Evolutionary conservation across 2,888 invertebrate species (phyloP).

Genomic region (Aleiodes leptofemur): DNA sequence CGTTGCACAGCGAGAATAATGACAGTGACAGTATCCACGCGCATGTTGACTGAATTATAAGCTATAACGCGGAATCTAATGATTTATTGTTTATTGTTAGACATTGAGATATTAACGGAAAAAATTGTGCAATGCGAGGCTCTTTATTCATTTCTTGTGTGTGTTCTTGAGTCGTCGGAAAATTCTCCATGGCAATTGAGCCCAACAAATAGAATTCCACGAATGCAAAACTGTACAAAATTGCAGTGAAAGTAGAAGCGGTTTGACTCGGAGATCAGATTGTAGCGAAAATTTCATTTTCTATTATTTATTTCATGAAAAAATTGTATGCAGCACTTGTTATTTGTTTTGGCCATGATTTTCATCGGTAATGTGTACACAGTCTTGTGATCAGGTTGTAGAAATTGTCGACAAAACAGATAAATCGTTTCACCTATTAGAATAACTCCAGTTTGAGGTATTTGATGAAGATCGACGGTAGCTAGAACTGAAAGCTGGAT

Average conservation of each 20-base stretch:
- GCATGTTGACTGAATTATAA: slow-evolving; percentile 24
- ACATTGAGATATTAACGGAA: background rate
- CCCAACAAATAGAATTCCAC: background rate
- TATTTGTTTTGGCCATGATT: slow-evolving; percentile 5
- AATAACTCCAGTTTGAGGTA: slow-evolving; percentile 5
- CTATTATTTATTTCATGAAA: background rate
- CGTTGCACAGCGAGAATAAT: slow-evolving; percentile 22
- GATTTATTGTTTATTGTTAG: background rate
- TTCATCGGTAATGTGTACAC: slow-evolving; percentile 26
- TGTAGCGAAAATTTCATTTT: no score
- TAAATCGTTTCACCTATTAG: slow-evolving; percentile 28
- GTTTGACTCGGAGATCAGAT: no score
- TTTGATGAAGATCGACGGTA: slow-evolving; percentile 14
- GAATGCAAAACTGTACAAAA: slow-evolving; percentile 4
- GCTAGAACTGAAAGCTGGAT: slow-evolving; percentile 14
- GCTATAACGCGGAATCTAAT: slow-evolving; percentile 5
- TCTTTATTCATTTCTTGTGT: background rate
- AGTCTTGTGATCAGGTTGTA: slow-evolving; percentile 11
- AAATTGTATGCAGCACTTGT: slow-evolving; percentile 17
- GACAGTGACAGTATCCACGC: slow-evolving; percentile 12
- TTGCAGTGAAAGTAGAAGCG: slow-evolving; percentile 11
- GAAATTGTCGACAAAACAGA: background rate
- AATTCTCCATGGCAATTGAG: slow-evolving; percentile 15
- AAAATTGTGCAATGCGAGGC: slow-evolving; percentile 26
- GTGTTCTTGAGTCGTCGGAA: slow-evolving; percentile 20